phyloP scores from a whole-genome alignment of 2,113 vertebrate species.

The Semicossyphus pulcher region DNA sequence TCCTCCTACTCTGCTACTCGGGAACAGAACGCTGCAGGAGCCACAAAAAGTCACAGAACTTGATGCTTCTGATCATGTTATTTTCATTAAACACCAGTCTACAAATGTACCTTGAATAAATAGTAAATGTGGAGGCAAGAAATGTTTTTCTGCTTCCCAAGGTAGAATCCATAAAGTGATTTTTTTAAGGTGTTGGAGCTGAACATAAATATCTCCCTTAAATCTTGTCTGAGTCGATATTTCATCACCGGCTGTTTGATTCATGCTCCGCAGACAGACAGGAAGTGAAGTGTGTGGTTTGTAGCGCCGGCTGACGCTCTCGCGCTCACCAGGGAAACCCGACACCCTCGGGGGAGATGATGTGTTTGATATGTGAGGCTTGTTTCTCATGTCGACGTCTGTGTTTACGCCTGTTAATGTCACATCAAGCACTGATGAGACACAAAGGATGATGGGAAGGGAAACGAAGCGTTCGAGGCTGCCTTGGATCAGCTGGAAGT shows the following conservation, averaged over 20 bases:
- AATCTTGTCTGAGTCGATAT: slow-evolving; percentile 4
- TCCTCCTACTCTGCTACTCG: too few species aligned
- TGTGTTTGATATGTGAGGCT: slow-evolving; percentile 5
- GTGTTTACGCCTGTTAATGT: slow-evolving; percentile 11
- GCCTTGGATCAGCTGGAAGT: background rate
- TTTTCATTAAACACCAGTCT: too few species aligned
- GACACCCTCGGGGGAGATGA: background rate
- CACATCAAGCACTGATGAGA: slow-evolving; percentile 20
- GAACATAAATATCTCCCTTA: background rate
- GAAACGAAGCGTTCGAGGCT: background rate
- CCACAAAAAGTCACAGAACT: too few species aligned
- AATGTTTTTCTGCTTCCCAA: too few species aligned
- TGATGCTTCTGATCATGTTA: too few species aligned
- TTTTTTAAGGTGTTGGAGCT: background rate
- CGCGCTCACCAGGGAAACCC: background rate
- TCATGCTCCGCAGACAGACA: background rate
- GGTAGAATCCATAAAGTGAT: too few species aligned
- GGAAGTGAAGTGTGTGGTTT: background rate
- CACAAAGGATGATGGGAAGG: slow-evolving; percentile 7
- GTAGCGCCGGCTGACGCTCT: background rate
- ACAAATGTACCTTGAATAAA: too few species aligned
- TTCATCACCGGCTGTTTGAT: slow-evolving; percentile 14
- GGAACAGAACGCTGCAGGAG: too few species aligned
- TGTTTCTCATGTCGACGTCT: background rate
- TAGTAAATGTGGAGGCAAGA: too few species aligned